phyloP scores from a whole-genome alignment of 2,113 vertebrate genomes.

The Dicrurus megarhynchus region DNA sequence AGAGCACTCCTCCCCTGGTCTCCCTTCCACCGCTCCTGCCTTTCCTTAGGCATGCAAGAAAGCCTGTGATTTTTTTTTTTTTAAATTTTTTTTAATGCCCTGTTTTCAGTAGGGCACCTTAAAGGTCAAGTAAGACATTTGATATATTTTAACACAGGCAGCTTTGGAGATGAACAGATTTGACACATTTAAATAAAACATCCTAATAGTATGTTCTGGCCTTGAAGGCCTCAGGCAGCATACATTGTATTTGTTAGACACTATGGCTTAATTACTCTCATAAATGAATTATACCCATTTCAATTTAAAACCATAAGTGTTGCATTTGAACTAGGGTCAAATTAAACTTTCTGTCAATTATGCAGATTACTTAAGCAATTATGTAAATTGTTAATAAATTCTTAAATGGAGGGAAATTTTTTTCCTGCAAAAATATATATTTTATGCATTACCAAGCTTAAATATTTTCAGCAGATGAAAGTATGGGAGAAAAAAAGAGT shows the following conservation, averaged over 20 bases:
- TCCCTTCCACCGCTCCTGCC: background rate
- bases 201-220: conserved; percentile 78
- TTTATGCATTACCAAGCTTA: conserved; percentile 54
- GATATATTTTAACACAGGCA: conserved; percentile 68
- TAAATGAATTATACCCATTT: conserved; percentile 89
- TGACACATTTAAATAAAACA: conserved; percentile 84
- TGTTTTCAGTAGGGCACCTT: conserved; percentile 58
- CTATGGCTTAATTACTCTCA: conserved; percentile 85
- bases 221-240: conserved; percentile 78
- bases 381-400: conserved; percentile 84
- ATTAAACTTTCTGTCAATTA: conserved; percentile 84
- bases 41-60: conserved; percentile 3
- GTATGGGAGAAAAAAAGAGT: background rate
- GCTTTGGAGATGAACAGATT: conserved; percentile 72
- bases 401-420: conserved; percentile 69
- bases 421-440: conserved; percentile 72
- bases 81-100: background rate
- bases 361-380: conserved; percentile 80
- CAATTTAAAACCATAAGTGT: conserved; percentile 85
- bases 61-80: background rate
- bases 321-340: conserved; percentile 81
- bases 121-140: conserved; percentile 76
- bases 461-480: background rate
- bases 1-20: background rate
- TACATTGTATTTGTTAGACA: conserved; percentile 84